Conservation (phyloP, 2,113 vertebrate genomes). For the Phyllostomus discolor region DNA sequence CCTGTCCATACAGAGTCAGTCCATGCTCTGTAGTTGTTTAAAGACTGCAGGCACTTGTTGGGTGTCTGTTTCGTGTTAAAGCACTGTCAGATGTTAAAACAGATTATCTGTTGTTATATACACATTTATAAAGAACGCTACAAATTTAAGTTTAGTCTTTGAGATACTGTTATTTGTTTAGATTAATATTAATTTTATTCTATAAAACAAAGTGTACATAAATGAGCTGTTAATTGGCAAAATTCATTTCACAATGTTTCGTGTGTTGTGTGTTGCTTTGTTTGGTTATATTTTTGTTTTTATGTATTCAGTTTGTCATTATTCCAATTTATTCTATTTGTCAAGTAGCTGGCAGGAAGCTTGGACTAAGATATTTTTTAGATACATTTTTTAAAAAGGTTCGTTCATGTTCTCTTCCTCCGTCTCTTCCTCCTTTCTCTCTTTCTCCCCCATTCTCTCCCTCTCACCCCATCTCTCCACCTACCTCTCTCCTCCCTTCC, state of each 20-base stretch:
- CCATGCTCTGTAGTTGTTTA: neutral
- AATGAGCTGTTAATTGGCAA: neutral
- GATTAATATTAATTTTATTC: neutral
- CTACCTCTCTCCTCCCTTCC: neutral
- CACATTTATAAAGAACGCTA: neutral
- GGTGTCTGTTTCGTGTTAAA: constrained; percentile 37
- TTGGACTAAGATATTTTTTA: neutral
- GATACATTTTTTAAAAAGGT: neutral
- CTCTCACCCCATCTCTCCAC: neutral
- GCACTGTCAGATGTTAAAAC: neutral
- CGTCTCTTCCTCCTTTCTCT: too few species aligned
- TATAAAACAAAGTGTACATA: neutral
- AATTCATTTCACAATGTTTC: neutral
- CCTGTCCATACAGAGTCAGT: neutral
- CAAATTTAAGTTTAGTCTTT: neutral
- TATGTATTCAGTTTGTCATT: neutral
- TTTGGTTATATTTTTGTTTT: neutral
- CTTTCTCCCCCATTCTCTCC: too few species aligned
- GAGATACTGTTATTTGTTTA: neutral
- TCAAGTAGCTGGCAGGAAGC: neutral
- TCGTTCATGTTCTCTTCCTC: neutral
- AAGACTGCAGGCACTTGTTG: neutral
- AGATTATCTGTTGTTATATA: neutral
- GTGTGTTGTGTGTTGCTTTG: neutral
- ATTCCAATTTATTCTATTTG: neutral